Conservation (phyloP, 1,140 invertebrate genomes). For the Fopius arisanus region DNA sequence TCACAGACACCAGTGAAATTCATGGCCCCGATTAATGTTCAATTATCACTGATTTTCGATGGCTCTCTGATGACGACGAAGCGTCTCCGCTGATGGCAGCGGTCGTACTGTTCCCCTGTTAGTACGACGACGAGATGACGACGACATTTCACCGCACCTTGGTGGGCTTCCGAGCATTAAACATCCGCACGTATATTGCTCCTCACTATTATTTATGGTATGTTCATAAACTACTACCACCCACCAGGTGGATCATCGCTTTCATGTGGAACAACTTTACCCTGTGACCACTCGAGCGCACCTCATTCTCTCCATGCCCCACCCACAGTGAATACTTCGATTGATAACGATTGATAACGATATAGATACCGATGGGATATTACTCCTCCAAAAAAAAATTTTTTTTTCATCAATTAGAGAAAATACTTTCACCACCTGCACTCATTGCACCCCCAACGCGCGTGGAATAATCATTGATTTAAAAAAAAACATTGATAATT, state of each 20-base stretch:
- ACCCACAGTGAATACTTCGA: neutral
- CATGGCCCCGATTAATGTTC: too few species aligned
- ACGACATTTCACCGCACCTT: neutral
- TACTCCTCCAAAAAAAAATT: too few species aligned
- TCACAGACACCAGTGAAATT: too few species aligned
- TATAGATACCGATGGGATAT: too few species aligned
- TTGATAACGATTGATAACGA: neutral
- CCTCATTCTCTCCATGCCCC: neutral
- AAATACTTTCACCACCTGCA: too few species aligned
- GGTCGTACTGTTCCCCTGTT: neutral
- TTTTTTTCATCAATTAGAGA: too few species aligned
- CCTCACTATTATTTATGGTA: conserved; percentile 1
- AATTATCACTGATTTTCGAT: too few species aligned
- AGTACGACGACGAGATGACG: neutral
- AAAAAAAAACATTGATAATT: too few species aligned
- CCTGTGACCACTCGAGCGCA: neutral
- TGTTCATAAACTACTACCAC: neutral
- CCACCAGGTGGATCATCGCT: neutral
- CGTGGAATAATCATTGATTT: too few species aligned
- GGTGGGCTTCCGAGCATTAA: neutral
- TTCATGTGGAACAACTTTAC: neutral
- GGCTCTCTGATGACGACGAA: neutral
- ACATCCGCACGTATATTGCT: neutral
- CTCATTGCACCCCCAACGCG: too few species aligned
- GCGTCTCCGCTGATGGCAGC: neutral